Evolutionary conservation across 2,113 vertebrate species (phyloP), one percentile per base, ranked within the genome.

Genomic region (Catharus bicknelli): DNA sequence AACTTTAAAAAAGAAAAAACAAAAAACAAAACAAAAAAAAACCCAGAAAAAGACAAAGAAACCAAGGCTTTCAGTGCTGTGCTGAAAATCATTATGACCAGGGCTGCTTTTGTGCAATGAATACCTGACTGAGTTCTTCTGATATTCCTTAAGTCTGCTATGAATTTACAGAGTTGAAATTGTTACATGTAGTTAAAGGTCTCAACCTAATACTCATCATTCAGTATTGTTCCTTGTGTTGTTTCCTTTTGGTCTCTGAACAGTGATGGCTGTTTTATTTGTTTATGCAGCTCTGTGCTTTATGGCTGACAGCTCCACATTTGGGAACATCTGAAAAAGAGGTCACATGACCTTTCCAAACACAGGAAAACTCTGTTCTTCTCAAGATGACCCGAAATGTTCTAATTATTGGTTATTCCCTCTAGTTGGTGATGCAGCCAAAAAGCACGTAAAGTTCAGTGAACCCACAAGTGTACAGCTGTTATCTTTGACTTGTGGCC

Each of bases 401-500:
- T 98, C 98, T 98, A 98, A 99, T 99, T 98, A 99, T 97, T 98
- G 98, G 97, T 97, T 97, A 98, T 97, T 98, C 98, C 98, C 98
- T 97, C 92, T 97, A 97, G 98, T 97, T 92, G 86, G 90, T 87
- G 95, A 95, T 95, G 97, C 97, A 98, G 98, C 98, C 98, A 99
- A 96, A 90, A 97, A 98, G 97, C 97, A 97, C 96, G 61, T 95
- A 97, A 97, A 98, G 98, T 98, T 99, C 98, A 98, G 93, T 98
- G 98, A 98, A 99, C 98, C 98, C 98, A 96, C 97, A 98, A 98
- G 96, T 92, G 29, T 98, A 98, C 99, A 99, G 98, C 98, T 99
- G 98, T 98, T 99, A 97, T 98, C 97, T 99, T 99, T 99, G 99
- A 99, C 97, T 98, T 96, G 97, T 98, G 97, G 98, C 98, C 99